phyloP scores from a whole-genome alignment of 2,797 vertebrate genomes.

The Sebastes melanostomus region DNA sequence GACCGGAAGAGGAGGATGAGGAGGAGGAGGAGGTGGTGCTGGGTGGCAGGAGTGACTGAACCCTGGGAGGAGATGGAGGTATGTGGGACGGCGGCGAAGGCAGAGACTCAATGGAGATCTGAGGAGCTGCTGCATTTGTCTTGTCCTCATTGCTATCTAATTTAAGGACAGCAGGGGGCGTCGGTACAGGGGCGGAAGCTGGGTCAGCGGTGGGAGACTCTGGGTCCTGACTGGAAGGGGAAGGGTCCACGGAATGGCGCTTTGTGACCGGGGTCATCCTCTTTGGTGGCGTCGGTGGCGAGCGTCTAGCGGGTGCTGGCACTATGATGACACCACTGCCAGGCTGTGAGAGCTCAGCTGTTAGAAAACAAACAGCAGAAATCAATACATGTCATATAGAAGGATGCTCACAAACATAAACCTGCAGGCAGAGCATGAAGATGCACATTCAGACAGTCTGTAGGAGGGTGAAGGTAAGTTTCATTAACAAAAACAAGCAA shows the following conservation, averaged over 20 bases:
- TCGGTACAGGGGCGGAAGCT: neutral
- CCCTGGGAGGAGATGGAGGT: conserved; percentile 69
- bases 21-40: conserved; percentile 38
- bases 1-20: conserved; percentile 47
- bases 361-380: neutral
- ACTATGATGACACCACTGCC: conserved; percentile 67
- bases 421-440: neutral
- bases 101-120: neutral
- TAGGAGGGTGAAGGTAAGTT: conserved; percentile 33
- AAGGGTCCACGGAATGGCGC: conserved; percentile 68
- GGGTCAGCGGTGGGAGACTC: conserved; percentile 27
- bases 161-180: conserved; percentile 35
- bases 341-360: conserved; percentile 86
- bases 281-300: conserved; percentile 90
- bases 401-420: neutral
- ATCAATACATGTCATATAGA: neutral
- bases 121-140: neutral
- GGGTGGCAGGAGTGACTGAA: conserved; percentile 44
- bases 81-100: conserved; percentile 58
- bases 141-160: conserved; percentile 39
- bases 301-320: conserved; percentile 81
- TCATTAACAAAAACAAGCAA: conserved; percentile 4
- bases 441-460: neutral
- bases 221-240: conserved; percentile 49
- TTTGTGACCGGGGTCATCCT: conserved; percentile 82